Evolutionary conservation across 64 coral and sea anemone species (phyloP).

Genomic region (Astreopora myriophthalma): DNA sequence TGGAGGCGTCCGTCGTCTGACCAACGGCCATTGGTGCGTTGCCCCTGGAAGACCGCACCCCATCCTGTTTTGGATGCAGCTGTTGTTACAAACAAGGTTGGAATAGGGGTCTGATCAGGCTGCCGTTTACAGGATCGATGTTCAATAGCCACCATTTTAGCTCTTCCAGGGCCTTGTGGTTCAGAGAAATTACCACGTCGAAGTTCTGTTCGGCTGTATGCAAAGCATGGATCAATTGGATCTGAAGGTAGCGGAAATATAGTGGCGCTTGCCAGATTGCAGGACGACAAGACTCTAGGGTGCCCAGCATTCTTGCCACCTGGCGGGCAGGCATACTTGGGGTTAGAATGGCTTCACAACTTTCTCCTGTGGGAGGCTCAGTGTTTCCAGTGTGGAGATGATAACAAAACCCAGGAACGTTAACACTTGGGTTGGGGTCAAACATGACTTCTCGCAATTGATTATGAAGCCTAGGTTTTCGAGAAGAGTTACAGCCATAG

Average conservation of each 20-base stretch:
- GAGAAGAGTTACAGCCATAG: constrained; percentile 14
- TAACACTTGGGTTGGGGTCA: not conserved
- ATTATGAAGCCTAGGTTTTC: not conserved
- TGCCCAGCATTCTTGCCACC: not conserved
- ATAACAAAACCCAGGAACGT: not conserved
- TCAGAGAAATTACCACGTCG: not conserved
- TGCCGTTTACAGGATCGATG: not conserved
- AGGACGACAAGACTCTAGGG: not conserved
- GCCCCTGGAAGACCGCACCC: not conserved
- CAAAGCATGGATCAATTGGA: not conserved
- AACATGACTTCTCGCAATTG: not conserved
- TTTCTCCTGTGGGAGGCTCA: not conserved
- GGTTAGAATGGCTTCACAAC: not conserved
- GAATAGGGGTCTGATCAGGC: not conserved
- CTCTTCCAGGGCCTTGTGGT: not conserved
- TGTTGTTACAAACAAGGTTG: not conserved
- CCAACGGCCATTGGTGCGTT: not conserved
- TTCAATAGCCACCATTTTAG: not conserved
- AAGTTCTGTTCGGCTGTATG: not conserved
- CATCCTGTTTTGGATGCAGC: constrained; percentile 16
- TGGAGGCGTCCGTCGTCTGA: not conserved
- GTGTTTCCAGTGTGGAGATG: not conserved
- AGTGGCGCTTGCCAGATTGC: not conserved
- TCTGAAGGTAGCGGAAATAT: not conserved
- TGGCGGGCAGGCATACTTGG: not conserved